Evolutionary conservation across 2,797 vertebrate species (phyloP).

Genomic region (Centropyge bicolor): DNA sequence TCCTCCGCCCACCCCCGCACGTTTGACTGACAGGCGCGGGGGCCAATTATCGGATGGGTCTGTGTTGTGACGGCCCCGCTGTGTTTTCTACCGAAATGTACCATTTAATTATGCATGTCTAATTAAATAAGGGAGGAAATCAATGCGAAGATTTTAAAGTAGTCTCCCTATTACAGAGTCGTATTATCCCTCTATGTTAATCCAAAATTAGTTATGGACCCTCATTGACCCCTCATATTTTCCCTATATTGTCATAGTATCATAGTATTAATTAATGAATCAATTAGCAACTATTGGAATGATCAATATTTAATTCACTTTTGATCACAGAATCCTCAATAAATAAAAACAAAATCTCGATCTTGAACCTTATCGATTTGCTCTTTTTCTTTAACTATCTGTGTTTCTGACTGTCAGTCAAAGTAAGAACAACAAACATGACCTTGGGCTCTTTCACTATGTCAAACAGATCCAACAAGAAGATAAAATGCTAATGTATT

Average conservation of each 20-base stretch:
- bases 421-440: too few relatives aligned
- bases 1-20: conserved; percentile 67
- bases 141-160: neutral
- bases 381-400: too few relatives aligned
- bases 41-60: conserved; percentile 66
- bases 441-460: too few relatives aligned
- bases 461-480: too few relatives aligned
- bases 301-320: neutral
- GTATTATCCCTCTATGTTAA: neutral
- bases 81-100: neutral
- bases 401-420: too few relatives aligned
- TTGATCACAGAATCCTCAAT: too few relatives aligned
- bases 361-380: too few relatives aligned
- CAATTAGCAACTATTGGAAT: neutral
- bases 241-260: too few relatives aligned
- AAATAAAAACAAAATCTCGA: too few relatives aligned
- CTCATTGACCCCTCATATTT: neutral
- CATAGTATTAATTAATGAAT: neutral
- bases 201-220: neutral
- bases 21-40: conserved; percentile 41
- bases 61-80: conserved; percentile 38
- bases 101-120: neutral
- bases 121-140: neutral
- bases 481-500: too few relatives aligned
- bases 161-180: neutral